Evolutionary conservation across 2,888 invertebrate species (phyloP).

Genomic region (Nephrotoma appendiculata): DNA sequence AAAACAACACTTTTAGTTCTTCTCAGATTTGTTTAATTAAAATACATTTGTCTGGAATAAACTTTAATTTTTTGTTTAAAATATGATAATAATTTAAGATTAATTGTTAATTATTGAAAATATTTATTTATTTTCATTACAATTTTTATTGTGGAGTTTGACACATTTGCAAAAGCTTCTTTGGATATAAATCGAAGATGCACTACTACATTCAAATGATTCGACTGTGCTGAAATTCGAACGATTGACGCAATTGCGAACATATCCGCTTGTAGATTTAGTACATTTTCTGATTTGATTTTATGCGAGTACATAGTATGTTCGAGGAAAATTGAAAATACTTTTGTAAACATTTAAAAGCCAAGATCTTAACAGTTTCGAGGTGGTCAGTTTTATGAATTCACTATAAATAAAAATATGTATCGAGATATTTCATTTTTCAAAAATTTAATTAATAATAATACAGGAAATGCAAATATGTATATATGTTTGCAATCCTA

Average conservation of each 20-base stretch:
- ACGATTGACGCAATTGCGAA: not conserved
- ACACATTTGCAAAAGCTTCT: not conserved
- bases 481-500: too few relatives aligned
- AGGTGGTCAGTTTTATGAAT: too few relatives aligned
- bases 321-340: too few relatives aligned
- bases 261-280: not conserved
- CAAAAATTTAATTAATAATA: too few relatives aligned
- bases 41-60: not conserved
- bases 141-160: not conserved
- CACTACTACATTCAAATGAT: not conserved
- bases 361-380: too few relatives aligned
- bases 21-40: not conserved
- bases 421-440: too few relatives aligned
- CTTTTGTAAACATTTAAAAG: too few relatives aligned
- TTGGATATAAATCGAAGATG: not conserved
- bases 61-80: not conserved
- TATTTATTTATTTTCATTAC: not conserved
- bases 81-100: not conserved
- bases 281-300: not conserved
- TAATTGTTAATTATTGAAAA: not conserved
- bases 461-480: too few relatives aligned
- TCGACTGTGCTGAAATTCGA: not conserved
- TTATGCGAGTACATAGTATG: too few relatives aligned
- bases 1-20: not conserved
- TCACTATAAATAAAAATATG: too few relatives aligned